These are phyloP conservation scores for Austrofundulus limnaeus DNA, from an alignment of 2,113 vertebrate species.

Conservation along the genomic window DNA sequence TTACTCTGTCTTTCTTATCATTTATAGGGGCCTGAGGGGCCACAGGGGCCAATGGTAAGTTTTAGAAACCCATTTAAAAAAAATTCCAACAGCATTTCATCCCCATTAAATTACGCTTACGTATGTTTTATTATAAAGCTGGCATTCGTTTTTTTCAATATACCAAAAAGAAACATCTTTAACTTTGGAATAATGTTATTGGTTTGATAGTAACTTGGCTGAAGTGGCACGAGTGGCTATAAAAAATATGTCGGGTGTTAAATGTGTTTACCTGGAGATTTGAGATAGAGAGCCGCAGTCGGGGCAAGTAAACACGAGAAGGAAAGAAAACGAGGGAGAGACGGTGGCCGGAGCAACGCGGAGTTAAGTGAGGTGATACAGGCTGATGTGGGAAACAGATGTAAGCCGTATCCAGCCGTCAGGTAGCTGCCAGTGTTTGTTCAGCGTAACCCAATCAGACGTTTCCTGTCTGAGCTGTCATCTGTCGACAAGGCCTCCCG, in stretches of 20 bases:
- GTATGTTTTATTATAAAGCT: background rate
- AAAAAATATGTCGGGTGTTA: conserved; percentile 11
- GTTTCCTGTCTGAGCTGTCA: conserved; percentile 79
- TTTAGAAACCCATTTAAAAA: conserved; percentile 51
- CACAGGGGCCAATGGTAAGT: conserved; percentile 90
- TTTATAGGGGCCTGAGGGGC: conserved; percentile 90
- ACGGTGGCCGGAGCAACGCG: conserved; percentile 40
- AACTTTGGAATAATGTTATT: conserved; percentile 17
- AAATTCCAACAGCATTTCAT: conserved; percentile 7
- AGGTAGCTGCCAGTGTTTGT: conserved; percentile 80
- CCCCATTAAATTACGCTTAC: conserved; percentile 16
- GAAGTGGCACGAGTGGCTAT: conserved; percentile 3
- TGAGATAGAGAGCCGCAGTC: conserved; percentile 18
- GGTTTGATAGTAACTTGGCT: conserved; percentile 14
- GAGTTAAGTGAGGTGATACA: conserved; percentile 39
- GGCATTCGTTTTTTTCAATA: too few relatives aligned
- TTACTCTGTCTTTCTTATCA: conserved; percentile 15
- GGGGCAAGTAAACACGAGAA: conserved; percentile 30
- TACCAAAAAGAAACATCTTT: conserved; percentile 5
- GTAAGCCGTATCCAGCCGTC: conserved; percentile 66
- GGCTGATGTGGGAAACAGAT: conserved; percentile 73
- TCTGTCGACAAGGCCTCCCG: conserved; percentile 68
- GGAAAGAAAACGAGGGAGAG: conserved; percentile 22
- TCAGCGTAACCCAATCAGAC: conserved; percentile 77
- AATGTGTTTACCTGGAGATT: conserved; percentile 34